Evolutionary conservation across 2,797 vertebrate species (phyloP).

Genomic region (Oreonectes daqikongensis): DNA sequence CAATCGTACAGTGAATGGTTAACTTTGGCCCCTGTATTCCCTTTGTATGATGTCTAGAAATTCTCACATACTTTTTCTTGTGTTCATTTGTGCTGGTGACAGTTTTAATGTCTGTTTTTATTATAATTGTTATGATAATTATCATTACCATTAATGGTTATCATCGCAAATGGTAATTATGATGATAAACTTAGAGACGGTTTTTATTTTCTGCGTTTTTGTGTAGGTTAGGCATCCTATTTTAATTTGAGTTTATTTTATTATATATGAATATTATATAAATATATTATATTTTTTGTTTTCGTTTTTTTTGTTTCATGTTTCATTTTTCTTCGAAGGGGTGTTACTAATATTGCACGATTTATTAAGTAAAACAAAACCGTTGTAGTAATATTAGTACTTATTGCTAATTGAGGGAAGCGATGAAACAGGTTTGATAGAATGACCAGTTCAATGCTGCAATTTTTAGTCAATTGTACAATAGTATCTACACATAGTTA

Average conservation of each 20-base stretch:
- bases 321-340: constrained; percentile 84
- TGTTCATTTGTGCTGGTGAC: constrained; percentile 92
- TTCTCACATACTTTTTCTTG: constrained; percentile 83
- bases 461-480: constrained; percentile 89
- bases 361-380: constrained; percentile 73
- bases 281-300: constrained; percentile 71
- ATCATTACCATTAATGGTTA: constrained; percentile 70
- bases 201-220: constrained; percentile 73
- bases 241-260: constrained; percentile 76
- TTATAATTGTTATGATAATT: constrained; percentile 67
- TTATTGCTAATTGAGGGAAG: constrained; percentile 72
- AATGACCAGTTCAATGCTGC: constrained; percentile 89
- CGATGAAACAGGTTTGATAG: constrained; percentile 74
- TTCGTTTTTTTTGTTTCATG: constrained; percentile 59
- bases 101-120: constrained; percentile 87
- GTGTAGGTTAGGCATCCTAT: constrained; percentile 76
- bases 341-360: constrained; percentile 91
- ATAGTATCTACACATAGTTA: constrained; percentile 77
- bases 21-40: constrained; percentile 78
- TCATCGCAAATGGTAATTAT: constrained; percentile 67
- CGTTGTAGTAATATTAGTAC: constrained; percentile 82
- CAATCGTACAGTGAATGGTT: constrained; percentile 81
- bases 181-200: constrained; percentile 70
- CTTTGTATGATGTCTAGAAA: constrained; percentile 83
- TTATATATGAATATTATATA: constrained; percentile 78